Percentiles rank a stretch among this genome's conserved stretches.
phyloP scores from a whole-genome alignment of 1,140 invertebrate species.

The Formica exsecta region DNA sequence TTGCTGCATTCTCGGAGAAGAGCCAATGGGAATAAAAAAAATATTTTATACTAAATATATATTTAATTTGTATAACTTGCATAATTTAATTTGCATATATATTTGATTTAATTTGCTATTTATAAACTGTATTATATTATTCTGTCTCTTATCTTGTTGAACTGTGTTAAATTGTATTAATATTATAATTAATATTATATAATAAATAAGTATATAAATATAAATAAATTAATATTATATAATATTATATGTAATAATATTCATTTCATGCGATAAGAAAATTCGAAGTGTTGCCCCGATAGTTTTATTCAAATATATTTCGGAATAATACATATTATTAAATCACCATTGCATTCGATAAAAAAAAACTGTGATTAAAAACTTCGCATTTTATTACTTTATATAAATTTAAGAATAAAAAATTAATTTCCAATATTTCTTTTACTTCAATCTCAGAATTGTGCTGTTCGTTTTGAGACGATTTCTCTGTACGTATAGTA shows the following conservation, averaged over 20 bases:
- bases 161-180: too few relatives aligned
- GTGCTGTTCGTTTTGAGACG: neutral
- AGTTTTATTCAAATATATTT: neutral
- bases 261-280: neutral
- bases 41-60: neutral
- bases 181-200: too few relatives aligned
- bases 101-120: too few relatives aligned
- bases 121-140: neutral
- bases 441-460: neutral
- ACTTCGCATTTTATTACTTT: neutral
- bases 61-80: neutral
- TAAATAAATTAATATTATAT: too few relatives aligned
- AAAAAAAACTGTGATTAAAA: neutral
- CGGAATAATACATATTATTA: neutral
- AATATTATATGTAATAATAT: neutral
- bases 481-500: too few relatives aligned
- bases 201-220: too few relatives aligned
- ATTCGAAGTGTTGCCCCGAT: neutral
- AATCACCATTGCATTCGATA: neutral
- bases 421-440: neutral
- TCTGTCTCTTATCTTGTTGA: too few relatives aligned
- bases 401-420: neutral
- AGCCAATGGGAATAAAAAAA: neutral
- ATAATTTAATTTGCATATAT: too few relatives aligned
- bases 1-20: neutral